A percentile compares a stretch with the other conserved stretches of the same genome.
Conservation (phyloP, 2,797 vertebrate species). For the Spinus olivaceus region DNA sequence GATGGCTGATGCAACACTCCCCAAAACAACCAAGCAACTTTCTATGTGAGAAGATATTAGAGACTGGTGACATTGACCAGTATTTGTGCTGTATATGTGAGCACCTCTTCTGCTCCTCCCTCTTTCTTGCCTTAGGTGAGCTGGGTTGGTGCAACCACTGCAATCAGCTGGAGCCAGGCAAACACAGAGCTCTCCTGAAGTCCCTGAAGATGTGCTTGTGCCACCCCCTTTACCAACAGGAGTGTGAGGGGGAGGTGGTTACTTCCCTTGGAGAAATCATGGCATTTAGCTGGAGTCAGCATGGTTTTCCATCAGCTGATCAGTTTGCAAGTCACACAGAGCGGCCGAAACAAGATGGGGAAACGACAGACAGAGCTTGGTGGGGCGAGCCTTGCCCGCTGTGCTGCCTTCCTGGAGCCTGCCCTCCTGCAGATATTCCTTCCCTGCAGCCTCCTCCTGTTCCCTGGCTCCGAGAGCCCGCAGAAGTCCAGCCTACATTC, state of each 20-base stretch:
- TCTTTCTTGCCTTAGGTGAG: background rate
- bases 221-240: background rate
- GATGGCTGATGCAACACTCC: background rate
- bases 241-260: background rate
- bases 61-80: background rate
- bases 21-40: background rate
- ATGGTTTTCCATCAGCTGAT: background rate
- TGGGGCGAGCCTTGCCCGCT: fast-evolving
- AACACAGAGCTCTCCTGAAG: background rate
- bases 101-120: background rate
- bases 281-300: background rate
- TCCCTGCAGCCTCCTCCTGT: background rate
- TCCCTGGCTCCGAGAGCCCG: background rate
- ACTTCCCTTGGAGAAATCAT: background rate
- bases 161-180: background rate
- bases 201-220: background rate
- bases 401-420: background rate
- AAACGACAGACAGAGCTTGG: background rate
- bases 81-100: background rate
- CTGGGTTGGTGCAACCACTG: background rate
- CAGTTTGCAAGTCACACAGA: background rate
- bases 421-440: background rate
- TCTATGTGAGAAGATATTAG: background rate
- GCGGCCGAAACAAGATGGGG: fast-evolving
- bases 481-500: constrained; percentile 5